These are phyloP conservation scores for Mesochorus sp. DNA, from an alignment of 2,888 invertebrate species.

Conservation along the genomic window DNA sequence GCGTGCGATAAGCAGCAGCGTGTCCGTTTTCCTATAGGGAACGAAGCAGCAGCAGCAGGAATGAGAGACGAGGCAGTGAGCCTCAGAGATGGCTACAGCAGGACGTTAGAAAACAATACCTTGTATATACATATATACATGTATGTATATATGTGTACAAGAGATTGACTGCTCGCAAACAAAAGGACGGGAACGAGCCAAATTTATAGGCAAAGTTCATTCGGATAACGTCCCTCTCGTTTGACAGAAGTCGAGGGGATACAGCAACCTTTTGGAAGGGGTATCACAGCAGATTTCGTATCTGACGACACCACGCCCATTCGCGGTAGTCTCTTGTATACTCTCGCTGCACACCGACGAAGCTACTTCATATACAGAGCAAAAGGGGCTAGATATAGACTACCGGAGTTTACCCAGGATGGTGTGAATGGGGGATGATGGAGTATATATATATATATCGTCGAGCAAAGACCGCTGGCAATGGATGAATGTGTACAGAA, in stretches of 20 bases:
- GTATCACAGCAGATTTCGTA: conserved; percentile 51
- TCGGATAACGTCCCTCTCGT: background rate
- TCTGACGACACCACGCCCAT: conserved; percentile 54
- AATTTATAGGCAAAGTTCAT: background rate
- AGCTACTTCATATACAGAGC: conserved; percentile 14
- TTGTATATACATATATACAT: background rate
- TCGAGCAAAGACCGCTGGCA: conserved; percentile 18
- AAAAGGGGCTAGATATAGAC: conserved; percentile 9
- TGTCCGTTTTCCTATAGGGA: conserved; percentile 32
- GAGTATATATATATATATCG: conserved; percentile 53
- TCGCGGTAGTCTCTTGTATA: conserved; percentile 56
- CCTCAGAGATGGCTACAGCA: conserved; percentile 23
- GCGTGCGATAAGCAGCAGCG: conserved; percentile 60
- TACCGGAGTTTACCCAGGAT: conserved; percentile 32
- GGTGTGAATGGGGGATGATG: conserved; percentile 38
- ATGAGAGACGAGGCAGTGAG: conserved; percentile 44
- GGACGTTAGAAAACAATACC: conserved; percentile 58
- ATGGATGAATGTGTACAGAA: conserved; percentile 2
- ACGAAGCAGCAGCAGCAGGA: conserved; percentile 31
- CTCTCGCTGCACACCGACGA: conserved; percentile 44
- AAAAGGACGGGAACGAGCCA: background rate
- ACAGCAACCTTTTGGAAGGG: conserved; percentile 1
- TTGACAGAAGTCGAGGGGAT: background rate
- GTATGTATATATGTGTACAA: conserved; percentile 2
- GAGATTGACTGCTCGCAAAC: background rate